Evolutionary conservation across 92 coral and sea anemone genomes (phyloP).

Genomic region (Diadumene lineata): DNA sequence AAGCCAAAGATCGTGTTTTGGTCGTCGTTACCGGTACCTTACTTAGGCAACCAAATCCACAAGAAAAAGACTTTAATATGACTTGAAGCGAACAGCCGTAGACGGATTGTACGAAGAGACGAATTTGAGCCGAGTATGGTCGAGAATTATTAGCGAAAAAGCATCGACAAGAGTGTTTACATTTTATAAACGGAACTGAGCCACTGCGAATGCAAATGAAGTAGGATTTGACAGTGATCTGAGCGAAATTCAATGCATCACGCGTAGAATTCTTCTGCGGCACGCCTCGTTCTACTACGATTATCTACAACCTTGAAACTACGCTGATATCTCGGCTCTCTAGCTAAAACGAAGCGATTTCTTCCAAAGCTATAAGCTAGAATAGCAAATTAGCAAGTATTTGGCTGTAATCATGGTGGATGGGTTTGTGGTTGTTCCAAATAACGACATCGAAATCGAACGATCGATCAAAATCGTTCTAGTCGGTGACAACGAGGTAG

Average conservation of each 20-base stretch:
- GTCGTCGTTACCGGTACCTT: constrained; percentile 3
- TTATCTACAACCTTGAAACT: neutral
- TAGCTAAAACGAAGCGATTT: neutral
- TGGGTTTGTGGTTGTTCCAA: constrained; percentile 65
- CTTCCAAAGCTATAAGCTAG: neutral
- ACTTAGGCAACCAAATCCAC: constrained; percentile 7
- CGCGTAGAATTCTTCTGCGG: neutral
- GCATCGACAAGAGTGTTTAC: constrained; percentile 10
- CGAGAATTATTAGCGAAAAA: constrained; percentile 9
- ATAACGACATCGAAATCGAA: constrained; percentile 73
- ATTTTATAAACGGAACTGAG: constrained; percentile 32
- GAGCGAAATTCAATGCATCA: constrained; percentile 25
- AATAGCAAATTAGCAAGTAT: no score
- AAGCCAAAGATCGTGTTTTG: constrained; percentile 34
- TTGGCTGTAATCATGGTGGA: constrained; percentile 83
- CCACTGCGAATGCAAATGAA: constrained; percentile 17
- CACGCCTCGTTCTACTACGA: constrained; percentile 11
- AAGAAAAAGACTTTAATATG: neutral
- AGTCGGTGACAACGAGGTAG: constrained; percentile 72
- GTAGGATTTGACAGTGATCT: constrained; percentile 31
- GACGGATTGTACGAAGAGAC: neutral
- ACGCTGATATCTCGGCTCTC: neutral
- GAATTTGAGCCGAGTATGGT: neutral
- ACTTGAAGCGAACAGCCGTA: neutral
- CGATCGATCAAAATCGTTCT: constrained; percentile 67